Conservation (phyloP, 2,888 invertebrate species). For the Drosophila longiperda region DNA sequence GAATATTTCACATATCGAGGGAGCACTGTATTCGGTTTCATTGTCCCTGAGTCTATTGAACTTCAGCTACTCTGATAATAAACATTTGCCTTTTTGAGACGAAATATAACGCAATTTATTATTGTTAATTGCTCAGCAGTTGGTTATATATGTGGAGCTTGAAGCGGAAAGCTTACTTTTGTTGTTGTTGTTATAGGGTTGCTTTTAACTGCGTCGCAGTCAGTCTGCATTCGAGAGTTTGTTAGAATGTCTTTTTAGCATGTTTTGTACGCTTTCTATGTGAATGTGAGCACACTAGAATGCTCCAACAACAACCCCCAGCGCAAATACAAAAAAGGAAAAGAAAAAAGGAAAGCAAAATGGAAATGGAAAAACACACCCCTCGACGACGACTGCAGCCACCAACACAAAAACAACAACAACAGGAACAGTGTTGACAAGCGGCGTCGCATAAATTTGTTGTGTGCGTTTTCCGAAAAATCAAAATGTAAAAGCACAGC, state of each 20-base stretch:
- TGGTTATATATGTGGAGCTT: not conserved
- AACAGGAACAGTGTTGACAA: conserved; percentile 43
- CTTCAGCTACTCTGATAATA: conserved; percentile 63
- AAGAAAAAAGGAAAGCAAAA: conserved; percentile 7
- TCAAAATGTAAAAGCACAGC: conserved; percentile 62
- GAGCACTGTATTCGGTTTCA: conserved; percentile 24
- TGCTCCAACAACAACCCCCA: conserved; percentile 68
- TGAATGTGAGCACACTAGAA: conserved; percentile 8
- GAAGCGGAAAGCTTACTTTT: not conserved
- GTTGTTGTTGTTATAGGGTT: conserved; percentile 16
- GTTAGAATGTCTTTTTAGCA: conserved; percentile 33
- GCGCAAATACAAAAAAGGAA: conserved; percentile 10
- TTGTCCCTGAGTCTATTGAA: conserved; percentile 62
- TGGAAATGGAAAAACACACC: conserved; percentile 55
- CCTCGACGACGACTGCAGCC: conserved; percentile 48
- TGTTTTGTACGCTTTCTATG: conserved; percentile 21
- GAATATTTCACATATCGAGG: not conserved
- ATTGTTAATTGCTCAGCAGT: conserved; percentile 48
- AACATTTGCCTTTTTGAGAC: conserved; percentile 26
- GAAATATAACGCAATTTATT: conserved; percentile 74
- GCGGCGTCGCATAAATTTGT: conserved; percentile 61
- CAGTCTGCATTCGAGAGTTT: conserved; percentile 33
- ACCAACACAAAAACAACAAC: conserved; percentile 37
- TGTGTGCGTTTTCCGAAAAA: conserved; percentile 60
- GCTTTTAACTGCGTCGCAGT: conserved; percentile 48